These are phyloP conservation scores for Sorex araneus DNA, from an alignment of 2,113 vertebrate species.

Conservation along the genomic window DNA sequence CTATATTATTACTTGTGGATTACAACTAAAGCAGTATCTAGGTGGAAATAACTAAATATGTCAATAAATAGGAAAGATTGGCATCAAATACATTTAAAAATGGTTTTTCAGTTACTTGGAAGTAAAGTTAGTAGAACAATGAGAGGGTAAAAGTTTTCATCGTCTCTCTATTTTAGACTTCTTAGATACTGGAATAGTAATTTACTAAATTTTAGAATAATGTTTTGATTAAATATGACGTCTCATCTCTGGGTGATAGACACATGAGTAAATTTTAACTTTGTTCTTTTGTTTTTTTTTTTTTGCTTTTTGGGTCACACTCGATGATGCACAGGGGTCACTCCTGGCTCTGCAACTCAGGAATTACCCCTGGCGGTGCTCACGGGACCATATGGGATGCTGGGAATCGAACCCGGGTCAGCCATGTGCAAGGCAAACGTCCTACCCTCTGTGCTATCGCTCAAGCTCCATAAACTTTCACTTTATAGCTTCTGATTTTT, in stretches of 20 bases:
- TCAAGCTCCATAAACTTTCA: too few relatives aligned
- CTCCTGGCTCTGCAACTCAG: too few relatives aligned
- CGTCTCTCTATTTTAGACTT: neutral
- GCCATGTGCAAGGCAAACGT: too few relatives aligned
- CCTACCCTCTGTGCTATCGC: too few relatives aligned
- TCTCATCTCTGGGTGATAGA: neutral
- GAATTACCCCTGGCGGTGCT: too few relatives aligned
- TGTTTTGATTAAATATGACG: neutral
- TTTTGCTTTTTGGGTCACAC: too few relatives aligned
- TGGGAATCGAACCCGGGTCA: too few relatives aligned
- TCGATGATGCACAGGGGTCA: too few relatives aligned
- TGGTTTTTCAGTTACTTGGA: neutral
- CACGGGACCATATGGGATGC: too few relatives aligned
- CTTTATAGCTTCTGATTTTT: neutral
- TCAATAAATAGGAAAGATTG: neutral
- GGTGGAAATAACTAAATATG: neutral
- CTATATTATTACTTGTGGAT: neutral
- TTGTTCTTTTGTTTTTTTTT: too few relatives aligned
- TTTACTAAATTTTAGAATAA: neutral
- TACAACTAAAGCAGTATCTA: neutral
- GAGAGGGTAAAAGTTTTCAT: neutral
- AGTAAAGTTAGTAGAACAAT: neutral
- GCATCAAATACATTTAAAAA: neutral
- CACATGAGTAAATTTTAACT: neutral
- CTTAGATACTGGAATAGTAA: too few relatives aligned